phyloP scores from a whole-genome alignment of 92 coral and sea anemone species.

The Desmophyllum pertusum region DNA sequence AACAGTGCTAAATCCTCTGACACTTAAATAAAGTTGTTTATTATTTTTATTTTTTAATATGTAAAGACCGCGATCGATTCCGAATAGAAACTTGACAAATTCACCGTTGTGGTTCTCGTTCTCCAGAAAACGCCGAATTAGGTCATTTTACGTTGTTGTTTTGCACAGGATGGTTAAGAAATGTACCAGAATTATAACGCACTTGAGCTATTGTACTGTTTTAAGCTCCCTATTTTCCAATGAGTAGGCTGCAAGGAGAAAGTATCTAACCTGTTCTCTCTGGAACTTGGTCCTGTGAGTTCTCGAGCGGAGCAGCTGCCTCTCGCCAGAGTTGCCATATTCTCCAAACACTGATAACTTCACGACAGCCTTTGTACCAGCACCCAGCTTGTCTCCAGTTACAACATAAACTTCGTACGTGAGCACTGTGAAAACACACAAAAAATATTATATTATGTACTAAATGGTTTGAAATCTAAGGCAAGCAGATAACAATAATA shows the following conservation, averaged over 20 bases:
- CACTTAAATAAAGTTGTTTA: too few relatives aligned
- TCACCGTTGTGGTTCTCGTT: too few relatives aligned
- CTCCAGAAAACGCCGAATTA: too few relatives aligned
- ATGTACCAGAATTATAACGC: too few relatives aligned
- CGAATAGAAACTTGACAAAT: too few relatives aligned
- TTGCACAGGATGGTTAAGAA: too few relatives aligned
- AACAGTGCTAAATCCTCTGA: too few relatives aligned
- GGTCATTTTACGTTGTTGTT: too few relatives aligned
- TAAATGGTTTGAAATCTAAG: background rate
- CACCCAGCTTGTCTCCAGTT: constrained; percentile 97
- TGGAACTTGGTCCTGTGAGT: constrained; percentile 93
- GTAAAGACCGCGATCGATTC: too few relatives aligned
- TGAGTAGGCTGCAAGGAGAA: background rate
- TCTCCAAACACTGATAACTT: constrained; percentile 93
- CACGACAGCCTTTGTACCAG: constrained; percentile 90
- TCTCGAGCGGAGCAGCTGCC: constrained; percentile 88
- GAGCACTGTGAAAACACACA: constrained; percentile 52
- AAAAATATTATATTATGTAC: background rate
- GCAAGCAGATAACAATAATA: background rate
- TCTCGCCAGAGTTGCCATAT: constrained; percentile 90
- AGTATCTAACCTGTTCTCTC: constrained; percentile 80
- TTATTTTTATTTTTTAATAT: too few relatives aligned
- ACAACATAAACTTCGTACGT: constrained; percentile 90
- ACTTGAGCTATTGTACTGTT: too few relatives aligned
- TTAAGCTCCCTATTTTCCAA: background rate